These are phyloP conservation scores for Fabriciana adippe DNA, from an alignment of 2,888 invertebrate genomes.

Conservation along the genomic window DNA sequence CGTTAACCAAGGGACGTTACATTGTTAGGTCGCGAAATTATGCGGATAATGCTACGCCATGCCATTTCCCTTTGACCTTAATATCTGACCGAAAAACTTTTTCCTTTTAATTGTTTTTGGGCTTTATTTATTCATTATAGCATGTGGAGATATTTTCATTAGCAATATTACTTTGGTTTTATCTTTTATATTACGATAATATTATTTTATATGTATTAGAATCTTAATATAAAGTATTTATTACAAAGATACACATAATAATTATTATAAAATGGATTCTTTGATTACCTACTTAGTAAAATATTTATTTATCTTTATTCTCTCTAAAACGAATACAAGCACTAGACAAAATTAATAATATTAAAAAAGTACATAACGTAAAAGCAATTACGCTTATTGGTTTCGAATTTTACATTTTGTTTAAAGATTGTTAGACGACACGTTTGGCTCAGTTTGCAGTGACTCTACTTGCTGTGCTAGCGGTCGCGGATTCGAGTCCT, in stretches of 20 bases:
- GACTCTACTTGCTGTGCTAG: too few relatives aligned
- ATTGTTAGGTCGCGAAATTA: slow-evolving; percentile 61
- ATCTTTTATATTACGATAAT: not conserved
- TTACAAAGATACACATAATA: not conserved
- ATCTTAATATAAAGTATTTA: not conserved
- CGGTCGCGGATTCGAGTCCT: too few relatives aligned
- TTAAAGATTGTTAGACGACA: too few relatives aligned
- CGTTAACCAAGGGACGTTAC: slow-evolving; percentile 57
- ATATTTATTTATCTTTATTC: too few relatives aligned
- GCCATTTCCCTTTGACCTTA: slow-evolving; percentile 56
- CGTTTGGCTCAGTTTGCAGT: too few relatives aligned
- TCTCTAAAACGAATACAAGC: too few relatives aligned
- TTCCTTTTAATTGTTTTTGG: slow-evolving; percentile 34
- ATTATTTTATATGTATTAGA: not conserved
- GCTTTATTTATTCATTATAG: slow-evolving; percentile 13
- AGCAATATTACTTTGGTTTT: slow-evolving; percentile 7
- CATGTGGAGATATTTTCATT: slow-evolving; percentile 3
- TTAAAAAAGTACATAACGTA: too few relatives aligned
- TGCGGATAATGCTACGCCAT: slow-evolving; percentile 57
- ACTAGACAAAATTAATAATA: too few relatives aligned
- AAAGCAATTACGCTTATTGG: too few relatives aligned
- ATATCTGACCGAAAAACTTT: slow-evolving; percentile 39
- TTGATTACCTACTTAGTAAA: too few relatives aligned
- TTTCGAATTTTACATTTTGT: too few relatives aligned
- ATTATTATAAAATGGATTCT: too few relatives aligned